Conservation (phyloP, 2,888 invertebrate genomes). For the Thecocarcelia acutangulata region DNA sequence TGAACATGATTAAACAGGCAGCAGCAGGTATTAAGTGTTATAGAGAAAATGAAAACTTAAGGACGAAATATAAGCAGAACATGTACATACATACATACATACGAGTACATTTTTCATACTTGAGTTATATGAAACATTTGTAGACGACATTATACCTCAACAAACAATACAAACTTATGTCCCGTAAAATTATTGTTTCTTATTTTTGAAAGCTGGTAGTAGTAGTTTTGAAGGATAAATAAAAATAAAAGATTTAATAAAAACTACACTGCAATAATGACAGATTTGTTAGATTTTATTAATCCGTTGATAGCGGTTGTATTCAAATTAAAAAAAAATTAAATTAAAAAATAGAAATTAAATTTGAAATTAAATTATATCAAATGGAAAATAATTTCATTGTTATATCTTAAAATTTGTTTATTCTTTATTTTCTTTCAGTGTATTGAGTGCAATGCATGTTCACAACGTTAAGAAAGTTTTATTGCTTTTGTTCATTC, state of each 20-base stretch:
- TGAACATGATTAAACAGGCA: constrained; percentile 29
- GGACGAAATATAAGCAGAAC: background rate
- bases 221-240: background rate
- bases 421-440: constrained; percentile 1
- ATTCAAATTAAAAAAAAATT: no score
- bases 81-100: no score
- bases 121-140: constrained; percentile 40
- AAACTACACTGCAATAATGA: constrained; percentile 13
- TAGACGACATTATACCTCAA: constrained; percentile 50
- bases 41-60: background rate
- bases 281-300: background rate
- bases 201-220: constrained; percentile 20
- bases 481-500: constrained; percentile 24
- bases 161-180: constrained; percentile 5
- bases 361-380: no score
- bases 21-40: constrained; percentile 47
- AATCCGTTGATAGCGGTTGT: no score
- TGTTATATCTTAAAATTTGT: background rate
- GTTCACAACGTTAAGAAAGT: background rate
- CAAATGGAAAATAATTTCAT: background rate
- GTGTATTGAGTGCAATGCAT: background rate
- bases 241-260: background rate
- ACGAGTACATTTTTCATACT: constrained; percentile 8
- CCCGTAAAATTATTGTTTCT: background rate
- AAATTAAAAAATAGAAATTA: no score